These are phyloP conservation scores for Zonitis immaculata DNA, from an alignment of 2,888 invertebrate genomes.

Conservation along the genomic window DNA sequence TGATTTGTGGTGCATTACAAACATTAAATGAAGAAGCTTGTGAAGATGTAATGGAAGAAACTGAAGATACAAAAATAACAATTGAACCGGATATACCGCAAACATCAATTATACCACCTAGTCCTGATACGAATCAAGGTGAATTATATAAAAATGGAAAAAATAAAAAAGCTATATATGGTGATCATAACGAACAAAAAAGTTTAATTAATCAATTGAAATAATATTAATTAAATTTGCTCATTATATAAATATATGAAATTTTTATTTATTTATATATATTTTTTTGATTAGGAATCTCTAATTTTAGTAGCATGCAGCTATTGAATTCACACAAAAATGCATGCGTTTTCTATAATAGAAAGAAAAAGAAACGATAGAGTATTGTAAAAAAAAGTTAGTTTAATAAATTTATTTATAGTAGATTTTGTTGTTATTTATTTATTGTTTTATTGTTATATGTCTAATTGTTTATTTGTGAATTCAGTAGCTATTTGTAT, in stretches of 20 bases:
- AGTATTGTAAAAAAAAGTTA: background rate
- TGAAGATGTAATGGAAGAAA: constrained; percentile 80
- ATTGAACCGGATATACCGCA: constrained; percentile 42
- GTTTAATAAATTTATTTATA: background rate
- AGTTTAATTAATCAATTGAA: background rate
- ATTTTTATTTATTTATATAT: too few relatives aligned
- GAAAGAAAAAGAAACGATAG: background rate
- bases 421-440: constrained; percentile 9
- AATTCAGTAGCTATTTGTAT: constrained; percentile 34
- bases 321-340: constrained; percentile 21
- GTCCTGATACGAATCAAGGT: constrained; percentile 46
- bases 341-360: constrained; percentile 5
- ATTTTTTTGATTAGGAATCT: background rate
- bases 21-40: constrained; percentile 90
- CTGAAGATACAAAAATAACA: constrained; percentile 38
- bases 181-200: constrained; percentile 13
- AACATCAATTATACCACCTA: constrained; percentile 46
- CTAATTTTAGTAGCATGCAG: constrained; percentile 5
- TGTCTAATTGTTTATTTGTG: constrained; percentile 20
- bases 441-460: constrained; percentile 12
- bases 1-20: constrained; percentile 90
- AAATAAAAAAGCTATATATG: constrained; percentile 32
- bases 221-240: background rate
- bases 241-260: background rate
- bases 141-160: constrained; percentile 30